These are phyloP conservation scores for Telmatochromis brichardi DNA, from an alignment of 2,113 vertebrate genomes.

Conservation along the genomic window DNA sequence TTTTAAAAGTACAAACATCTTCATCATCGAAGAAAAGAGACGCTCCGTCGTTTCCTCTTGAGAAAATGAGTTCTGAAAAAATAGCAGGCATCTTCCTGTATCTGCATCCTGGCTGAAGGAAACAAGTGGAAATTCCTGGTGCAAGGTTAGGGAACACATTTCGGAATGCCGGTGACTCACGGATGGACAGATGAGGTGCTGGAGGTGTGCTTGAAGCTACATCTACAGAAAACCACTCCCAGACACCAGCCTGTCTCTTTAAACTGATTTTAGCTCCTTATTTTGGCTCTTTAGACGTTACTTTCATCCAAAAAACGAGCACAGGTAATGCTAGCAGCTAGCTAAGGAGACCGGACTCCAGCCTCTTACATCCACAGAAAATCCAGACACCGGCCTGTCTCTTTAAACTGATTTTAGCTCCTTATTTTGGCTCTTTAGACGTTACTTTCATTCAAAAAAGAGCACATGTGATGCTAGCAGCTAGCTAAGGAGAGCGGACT, in stretches of 20 bases:
- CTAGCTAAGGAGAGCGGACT: background rate
- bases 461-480: rapidly evolving
- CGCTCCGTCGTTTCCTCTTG: background rate
- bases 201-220: background rate
- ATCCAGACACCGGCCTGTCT: no score
- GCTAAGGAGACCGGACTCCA: background rate
- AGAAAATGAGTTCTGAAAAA: background rate
- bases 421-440: no score
- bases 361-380: background rate
- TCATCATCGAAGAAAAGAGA: background rate
- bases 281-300: background rate
- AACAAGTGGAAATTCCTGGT: constrained; percentile 20
- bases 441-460: rapidly evolving
- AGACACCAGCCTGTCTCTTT: background rate
- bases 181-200: background rate
- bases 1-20: background rate
- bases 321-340: rapidly evolving
- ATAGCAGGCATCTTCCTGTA: background rate
- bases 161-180: background rate
- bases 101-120: background rate
- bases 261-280: background rate
- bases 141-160: background rate
- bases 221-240: background rate
- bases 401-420: no score
- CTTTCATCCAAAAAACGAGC: rapidly evolving